These are phyloP conservation scores for Eristalis arbustorum DNA, from an alignment of 2,888 invertebrate species.

Conservation along the genomic window DNA sequence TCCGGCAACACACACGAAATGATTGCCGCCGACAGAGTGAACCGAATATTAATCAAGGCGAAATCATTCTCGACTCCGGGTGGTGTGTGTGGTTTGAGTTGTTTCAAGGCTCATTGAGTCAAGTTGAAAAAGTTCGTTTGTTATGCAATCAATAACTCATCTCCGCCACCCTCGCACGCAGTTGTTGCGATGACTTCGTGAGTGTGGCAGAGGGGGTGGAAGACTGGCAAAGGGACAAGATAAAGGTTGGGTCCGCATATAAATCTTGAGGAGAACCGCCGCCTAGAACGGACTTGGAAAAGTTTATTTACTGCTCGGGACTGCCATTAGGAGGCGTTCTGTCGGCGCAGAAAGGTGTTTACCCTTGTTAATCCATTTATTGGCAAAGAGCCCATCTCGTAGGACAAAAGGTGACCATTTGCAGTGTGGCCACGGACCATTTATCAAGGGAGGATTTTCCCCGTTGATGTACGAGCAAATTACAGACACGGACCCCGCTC, in stretches of 20 bases:
- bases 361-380: conserved; percentile 39
- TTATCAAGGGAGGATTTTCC: neutral
- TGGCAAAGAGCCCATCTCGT: neutral
- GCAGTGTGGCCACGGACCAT: neutral
- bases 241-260: conserved; percentile 3
- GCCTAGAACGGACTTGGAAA: conserved; percentile 6
- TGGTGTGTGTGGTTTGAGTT: neutral
- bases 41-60: conserved; percentile 6
- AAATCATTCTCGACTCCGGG: neutral
- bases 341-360: conserved; percentile 21
- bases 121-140: neutral
- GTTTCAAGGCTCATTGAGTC: neutral
- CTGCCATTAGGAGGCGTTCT: conserved; percentile 34
- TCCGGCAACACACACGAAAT: neutral
- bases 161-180: neutral
- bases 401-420: neutral
- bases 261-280: conserved; percentile 23
- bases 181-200: neutral
- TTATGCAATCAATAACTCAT: conserved; percentile 12
- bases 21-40: neutral
- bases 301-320: conserved; percentile 15
- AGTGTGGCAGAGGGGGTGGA: no score
- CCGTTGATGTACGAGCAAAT: neutral
- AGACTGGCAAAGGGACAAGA: neutral
- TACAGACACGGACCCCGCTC: neutral